Evolutionary conservation across 2,113 vertebrate genomes (phyloP), one percentile per base, ranked within the genome.

Genomic region (Phasianus colchicus): DNA sequence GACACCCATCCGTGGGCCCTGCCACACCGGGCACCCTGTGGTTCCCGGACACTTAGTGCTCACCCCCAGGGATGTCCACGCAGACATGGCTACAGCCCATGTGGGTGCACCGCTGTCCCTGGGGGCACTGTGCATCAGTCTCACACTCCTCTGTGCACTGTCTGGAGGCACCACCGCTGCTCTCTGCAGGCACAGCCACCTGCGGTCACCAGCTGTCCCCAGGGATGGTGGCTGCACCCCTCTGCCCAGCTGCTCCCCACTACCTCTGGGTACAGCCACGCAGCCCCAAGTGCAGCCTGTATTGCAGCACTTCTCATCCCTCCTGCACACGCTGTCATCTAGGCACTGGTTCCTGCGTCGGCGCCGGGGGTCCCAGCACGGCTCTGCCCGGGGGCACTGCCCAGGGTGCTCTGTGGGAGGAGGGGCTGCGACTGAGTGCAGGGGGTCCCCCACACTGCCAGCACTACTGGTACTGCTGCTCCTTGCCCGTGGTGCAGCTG

Each of bases 221-320:
- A 27, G 57, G 15, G 1, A 50, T 42, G 66, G 3, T 1, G 13
- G 38, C 19, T 5, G 22, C 40, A 38, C 4, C 21, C 64, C n/a
- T 13, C 13, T 32, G 29, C 0, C 0, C 4, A 11, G 32, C 45
- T 38, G 42, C 72, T n/a, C 43, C 47, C 34, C 5, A 2, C 10
- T 91, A 91, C 96, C 96, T 93, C 11, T 36, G 72, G 75, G 83
- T 60, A 96, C 8, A 4, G 86, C 50, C 42, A 67, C 2, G 16
- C 95, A 95, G 20, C 58, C 30, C 75, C 90, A 83, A 90, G 30
- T 5, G 3, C 96, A 96, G 79, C 96, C 93, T 0, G 76, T 86
- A 88, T 90, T 17, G 2, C 96, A 96, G 90, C 96, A 96, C 80
- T 96, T 96, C 90, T 96, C 75, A 10, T 55, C 67, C 7, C 32